Percentiles rank a stretch among this genome's conserved stretches.
Conservation (phyloP, 2,888 invertebrate species). For the Neoaliturus tenellus region DNA sequence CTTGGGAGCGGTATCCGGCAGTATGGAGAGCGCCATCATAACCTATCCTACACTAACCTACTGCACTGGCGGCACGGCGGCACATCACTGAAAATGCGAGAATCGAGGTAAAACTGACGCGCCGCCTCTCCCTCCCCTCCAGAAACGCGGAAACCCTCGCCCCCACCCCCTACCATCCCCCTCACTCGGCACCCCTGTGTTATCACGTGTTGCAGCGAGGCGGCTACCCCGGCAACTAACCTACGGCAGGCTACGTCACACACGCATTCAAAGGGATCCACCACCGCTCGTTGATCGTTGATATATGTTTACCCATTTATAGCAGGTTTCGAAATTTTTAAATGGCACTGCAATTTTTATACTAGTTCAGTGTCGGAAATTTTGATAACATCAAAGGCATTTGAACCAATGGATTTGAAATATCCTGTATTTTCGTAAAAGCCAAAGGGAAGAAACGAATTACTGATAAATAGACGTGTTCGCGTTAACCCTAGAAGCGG, state of each 20-base stretch:
- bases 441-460: too few relatives aligned
- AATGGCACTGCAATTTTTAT: too few relatives aligned
- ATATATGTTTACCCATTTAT: too few relatives aligned
- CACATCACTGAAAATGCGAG: slow-evolving; percentile 55
- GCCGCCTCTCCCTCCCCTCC: slow-evolving; percentile 28
- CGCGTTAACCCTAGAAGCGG: too few relatives aligned
- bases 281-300: neutral
- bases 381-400: too few relatives aligned
- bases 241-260: slow-evolving; percentile 20
- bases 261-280: neutral
- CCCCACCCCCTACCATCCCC: neutral
- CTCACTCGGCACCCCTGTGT: neutral
- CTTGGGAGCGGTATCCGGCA: slow-evolving; percentile 56
- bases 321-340: too few relatives aligned
- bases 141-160: slow-evolving; percentile 50
- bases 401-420: too few relatives aligned
- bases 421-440: too few relatives aligned
- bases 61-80: slow-evolving; percentile 1
- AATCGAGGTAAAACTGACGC: slow-evolving; percentile 49
- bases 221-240: neutral
- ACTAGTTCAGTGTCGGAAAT: too few relatives aligned
- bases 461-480: too few relatives aligned
- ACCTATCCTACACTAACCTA: slow-evolving; percentile 33
- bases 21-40: slow-evolving; percentile 54
- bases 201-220: slow-evolving; percentile 16